phyloP scores from a whole-genome alignment of 2,797 vertebrate genomes.

The Cottoperca gobio region DNA sequence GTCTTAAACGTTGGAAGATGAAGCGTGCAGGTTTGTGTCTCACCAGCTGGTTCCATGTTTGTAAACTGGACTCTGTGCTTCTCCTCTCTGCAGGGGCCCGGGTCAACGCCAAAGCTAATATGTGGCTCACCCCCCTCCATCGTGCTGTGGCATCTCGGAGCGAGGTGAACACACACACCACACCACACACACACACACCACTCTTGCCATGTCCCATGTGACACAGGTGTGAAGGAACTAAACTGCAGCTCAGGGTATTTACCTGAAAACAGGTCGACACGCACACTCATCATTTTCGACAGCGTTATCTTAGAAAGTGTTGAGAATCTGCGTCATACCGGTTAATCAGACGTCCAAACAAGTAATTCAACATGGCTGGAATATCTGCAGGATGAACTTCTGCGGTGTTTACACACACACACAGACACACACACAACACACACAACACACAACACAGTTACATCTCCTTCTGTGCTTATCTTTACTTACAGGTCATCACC shows the following conservation, averaged over 20 bases:
- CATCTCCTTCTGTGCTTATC: no score
- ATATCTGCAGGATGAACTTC: neutral
- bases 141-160: slow-evolving; percentile 95
- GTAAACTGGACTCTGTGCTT: neutral
- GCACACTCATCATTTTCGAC: neutral
- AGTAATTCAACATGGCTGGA: slow-evolving; percentile 39
- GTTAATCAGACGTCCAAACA: slow-evolving; percentile 20
- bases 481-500: no score
- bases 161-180: slow-evolving; percentile 85
- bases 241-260: neutral
- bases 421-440: no score
- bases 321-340: slow-evolving; percentile 10
- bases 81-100: slow-evolving; percentile 89
- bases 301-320: neutral
- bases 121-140: slow-evolving; percentile 98
- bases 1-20: neutral
- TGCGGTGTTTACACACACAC: neutral
- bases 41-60: neutral
- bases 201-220: neutral
- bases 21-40: no score
- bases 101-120: slow-evolving; percentile 98
- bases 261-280: slow-evolving; percentile 2
- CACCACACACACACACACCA: no score
- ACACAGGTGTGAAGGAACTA: slow-evolving; percentile 26
- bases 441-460: no score